A percentile compares a stretch with the other conserved stretches of the same genome.
phyloP scores from a whole-genome alignment of 2,888 invertebrate species.

The Drosophila borborema region DNA sequence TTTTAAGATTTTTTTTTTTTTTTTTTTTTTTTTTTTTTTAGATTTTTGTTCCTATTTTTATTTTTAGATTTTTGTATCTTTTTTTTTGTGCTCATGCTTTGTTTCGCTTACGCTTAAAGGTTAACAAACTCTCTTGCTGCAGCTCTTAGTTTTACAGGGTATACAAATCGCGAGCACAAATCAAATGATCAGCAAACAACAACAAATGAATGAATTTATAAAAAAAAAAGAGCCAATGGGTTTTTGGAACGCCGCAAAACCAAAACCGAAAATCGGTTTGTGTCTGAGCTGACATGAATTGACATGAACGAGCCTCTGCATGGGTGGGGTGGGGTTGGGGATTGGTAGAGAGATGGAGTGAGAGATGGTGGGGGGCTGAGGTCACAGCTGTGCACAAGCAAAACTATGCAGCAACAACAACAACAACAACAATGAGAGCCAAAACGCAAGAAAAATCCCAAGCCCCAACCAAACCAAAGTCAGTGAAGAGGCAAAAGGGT shows the following conservation, averaged over 20 bases:
- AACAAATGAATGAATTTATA: constrained; percentile 21
- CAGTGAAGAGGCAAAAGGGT: constrained; percentile 4
- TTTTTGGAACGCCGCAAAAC: constrained; percentile 39
- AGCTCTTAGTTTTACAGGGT: constrained; percentile 27
- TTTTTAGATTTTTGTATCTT: no score
- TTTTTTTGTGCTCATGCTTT: no score
- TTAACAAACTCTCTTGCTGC: background rate
- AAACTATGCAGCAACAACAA: constrained; percentile 52
- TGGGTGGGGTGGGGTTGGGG: background rate
- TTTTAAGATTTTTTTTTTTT: no score
- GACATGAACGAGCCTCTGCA: constrained; percentile 52
- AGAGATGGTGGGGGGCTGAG: constrained; percentile 23
- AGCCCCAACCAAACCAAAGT: constrained; percentile 9
- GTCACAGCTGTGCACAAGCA: constrained; percentile 47
- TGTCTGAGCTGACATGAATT: constrained; percentile 62
- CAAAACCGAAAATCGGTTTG: constrained; percentile 49
- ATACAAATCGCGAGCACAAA: constrained; percentile 25
- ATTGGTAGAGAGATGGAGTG: no score
- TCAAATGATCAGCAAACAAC: constrained; percentile 48
- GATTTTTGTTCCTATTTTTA: no score
- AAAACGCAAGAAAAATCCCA: constrained; percentile 45
- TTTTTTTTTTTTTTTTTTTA: no score
- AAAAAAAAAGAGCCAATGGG: constrained; percentile 51
- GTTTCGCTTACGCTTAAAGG: background rate
- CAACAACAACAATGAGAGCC: constrained; percentile 26